phyloP scores from a whole-genome alignment of 2,888 invertebrate genomes.

The Anodontia alba region DNA sequence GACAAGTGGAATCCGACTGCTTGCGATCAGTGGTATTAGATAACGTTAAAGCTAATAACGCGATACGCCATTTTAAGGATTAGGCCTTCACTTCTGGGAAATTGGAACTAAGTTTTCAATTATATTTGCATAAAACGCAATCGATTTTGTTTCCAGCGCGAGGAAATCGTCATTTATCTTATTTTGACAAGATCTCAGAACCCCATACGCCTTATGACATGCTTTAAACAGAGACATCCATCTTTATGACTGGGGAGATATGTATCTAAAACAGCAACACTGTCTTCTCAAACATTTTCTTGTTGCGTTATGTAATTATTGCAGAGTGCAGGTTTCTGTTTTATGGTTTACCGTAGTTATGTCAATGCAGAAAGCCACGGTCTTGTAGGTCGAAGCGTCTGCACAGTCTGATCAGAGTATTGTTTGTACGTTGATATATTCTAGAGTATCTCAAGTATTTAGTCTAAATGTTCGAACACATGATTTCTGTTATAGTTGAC shows the following conservation, averaged over 20 bases:
- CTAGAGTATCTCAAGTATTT: too few species aligned
- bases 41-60: conserved; percentile 55
- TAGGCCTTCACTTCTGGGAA: conserved; percentile 56
- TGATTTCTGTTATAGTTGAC: too few species aligned
- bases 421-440: too few species aligned
- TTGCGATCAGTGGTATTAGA: conserved; percentile 39
- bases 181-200: conserved; percentile 58
- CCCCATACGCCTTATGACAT: conserved; percentile 55
- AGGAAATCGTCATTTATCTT: conserved; percentile 64
- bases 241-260: conserved; percentile 51
- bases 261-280: conserved; percentile 48
- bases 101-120: conserved; percentile 68
- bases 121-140: conserved; percentile 67
- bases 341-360: too few species aligned
- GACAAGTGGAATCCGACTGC: conserved; percentile 9
- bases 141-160: conserved; percentile 63
- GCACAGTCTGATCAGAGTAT: too few species aligned
- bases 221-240: conserved; percentile 49
- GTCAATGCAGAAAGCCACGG: too few species aligned
- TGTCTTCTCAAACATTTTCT: conserved; percentile 26
- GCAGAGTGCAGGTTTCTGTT: not conserved
- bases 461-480: too few species aligned
- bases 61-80: conserved; percentile 45
- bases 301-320: not conserved
- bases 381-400: too few species aligned